These are phyloP conservation scores for Drosophila mimetica DNA, from an alignment of 2,888 invertebrate genomes.

Conservation along the genomic window DNA sequence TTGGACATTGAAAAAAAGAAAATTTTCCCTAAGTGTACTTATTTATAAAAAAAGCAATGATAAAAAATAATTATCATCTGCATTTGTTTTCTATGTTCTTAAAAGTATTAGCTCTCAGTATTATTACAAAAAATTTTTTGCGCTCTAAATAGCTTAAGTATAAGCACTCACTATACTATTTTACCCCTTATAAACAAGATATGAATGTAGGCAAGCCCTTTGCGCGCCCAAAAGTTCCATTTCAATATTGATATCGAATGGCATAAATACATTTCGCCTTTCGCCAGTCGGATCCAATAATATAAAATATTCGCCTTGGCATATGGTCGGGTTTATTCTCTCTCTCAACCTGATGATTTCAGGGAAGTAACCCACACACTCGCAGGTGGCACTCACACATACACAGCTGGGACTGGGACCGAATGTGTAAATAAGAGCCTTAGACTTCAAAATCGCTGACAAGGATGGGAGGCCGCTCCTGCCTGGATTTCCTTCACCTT, in stretches of 20 bases:
- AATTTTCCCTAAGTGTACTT: too few relatives aligned
- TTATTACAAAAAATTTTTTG: not conserved
- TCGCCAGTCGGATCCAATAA: slow-evolving; percentile 19
- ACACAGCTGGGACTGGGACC: slow-evolving; percentile 54
- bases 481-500: slow-evolving; percentile 7
- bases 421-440: slow-evolving; percentile 71
- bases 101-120: too few relatives aligned
- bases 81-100: too few relatives aligned
- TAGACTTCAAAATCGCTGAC: slow-evolving; percentile 64
- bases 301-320: slow-evolving; percentile 33
- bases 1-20: too few relatives aligned
- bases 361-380: slow-evolving; percentile 48
- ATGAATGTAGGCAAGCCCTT: slow-evolving; percentile 6
- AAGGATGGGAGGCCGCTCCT: slow-evolving; percentile 19
- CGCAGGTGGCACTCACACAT: slow-evolving; percentile 30
- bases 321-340: slow-evolving; percentile 16
- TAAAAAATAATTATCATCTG: too few relatives aligned
- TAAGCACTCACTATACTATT: slow-evolving; percentile 5
- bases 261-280: slow-evolving; percentile 9
- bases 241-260: slow-evolving; percentile 32
- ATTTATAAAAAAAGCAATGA: too few relatives aligned
- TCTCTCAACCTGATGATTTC: slow-evolving; percentile 12
- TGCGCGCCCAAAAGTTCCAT: slow-evolving; percentile 7
- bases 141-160: not conserved
- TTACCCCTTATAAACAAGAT: slow-evolving; percentile 5